Evolutionary conservation across 2,113 vertebrate species (phyloP).

Genomic region (Carassius gibelio): DNA sequence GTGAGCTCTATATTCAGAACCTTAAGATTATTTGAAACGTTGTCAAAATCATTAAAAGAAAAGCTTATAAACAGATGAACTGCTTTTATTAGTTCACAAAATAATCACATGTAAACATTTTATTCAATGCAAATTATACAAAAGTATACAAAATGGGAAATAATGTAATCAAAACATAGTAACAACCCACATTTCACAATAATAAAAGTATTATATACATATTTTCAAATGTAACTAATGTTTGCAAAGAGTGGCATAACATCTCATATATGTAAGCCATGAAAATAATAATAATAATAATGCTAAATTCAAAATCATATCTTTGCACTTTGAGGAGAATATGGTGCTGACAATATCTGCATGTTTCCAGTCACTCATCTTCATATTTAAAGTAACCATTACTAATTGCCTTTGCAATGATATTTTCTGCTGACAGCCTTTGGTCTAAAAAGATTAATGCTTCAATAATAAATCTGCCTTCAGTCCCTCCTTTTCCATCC

Average conservation of each 20-base stretch:
- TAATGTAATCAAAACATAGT: not conserved
- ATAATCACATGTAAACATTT: not conserved
- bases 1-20: too few species aligned
- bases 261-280: not conserved
- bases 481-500: conserved; percentile 71
- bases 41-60: not conserved
- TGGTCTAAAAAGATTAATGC: conserved; percentile 66
- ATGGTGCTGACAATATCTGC: not conserved
- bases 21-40: not conserved
- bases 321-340: too few species aligned
- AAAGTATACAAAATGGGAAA: not conserved
- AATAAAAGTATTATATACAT: not conserved
- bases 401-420: conserved; percentile 54
- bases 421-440: conserved; percentile 67
- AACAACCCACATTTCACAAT: not conserved
- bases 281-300: too few species aligned
- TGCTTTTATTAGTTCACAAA: conserved; percentile 23
- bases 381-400: conserved; percentile 50
- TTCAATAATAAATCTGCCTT: conserved; percentile 69
- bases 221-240: too few species aligned
- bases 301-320: not conserved
- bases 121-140: not conserved
- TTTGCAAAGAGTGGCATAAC: not conserved
- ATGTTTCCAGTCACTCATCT: conserved; percentile 22
- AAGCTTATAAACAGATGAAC: not conserved